Conservation (phyloP, 2,888 invertebrate species). For the Eretmocerus hayati region DNA sequence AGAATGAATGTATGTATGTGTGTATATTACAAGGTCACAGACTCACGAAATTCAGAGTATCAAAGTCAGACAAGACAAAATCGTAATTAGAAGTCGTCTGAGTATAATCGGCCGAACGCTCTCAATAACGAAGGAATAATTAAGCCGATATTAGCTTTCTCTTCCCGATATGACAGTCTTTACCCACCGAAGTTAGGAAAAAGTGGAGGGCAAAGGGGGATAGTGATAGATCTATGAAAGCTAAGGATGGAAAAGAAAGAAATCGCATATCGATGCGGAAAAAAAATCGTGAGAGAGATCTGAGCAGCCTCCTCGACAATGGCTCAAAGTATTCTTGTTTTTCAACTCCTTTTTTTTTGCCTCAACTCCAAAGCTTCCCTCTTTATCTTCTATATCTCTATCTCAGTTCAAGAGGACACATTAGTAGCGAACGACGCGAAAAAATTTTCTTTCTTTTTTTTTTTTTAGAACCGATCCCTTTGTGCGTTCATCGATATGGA, state of each 20-base stretch:
- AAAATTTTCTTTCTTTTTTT: constrained; percentile 1
- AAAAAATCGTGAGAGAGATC: neutral
- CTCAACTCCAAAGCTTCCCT: neutral
- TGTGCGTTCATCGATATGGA: no score
- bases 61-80: no score
- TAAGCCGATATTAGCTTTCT: constrained; percentile 1
- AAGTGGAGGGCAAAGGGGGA: neutral
- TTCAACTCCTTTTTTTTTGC: neutral
- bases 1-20: no score
- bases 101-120: neutral
- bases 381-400: neutral
- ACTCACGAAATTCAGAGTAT: no score
- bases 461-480: no score
- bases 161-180: neutral
- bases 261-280: constrained; percentile 8
- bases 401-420: neutral
- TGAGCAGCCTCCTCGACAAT: constrained; percentile 9
- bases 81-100: neutral
- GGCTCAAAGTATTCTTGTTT: constrained; percentile 7
- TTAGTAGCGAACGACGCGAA: constrained; percentile 2
- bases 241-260: neutral
- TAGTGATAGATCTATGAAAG: neutral
- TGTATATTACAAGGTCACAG: no score
- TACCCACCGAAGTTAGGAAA: no score
- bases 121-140: constrained; percentile 7